Conservation (phyloP, 2,113 vertebrate genomes). For the Epinephelus moara region DNA sequence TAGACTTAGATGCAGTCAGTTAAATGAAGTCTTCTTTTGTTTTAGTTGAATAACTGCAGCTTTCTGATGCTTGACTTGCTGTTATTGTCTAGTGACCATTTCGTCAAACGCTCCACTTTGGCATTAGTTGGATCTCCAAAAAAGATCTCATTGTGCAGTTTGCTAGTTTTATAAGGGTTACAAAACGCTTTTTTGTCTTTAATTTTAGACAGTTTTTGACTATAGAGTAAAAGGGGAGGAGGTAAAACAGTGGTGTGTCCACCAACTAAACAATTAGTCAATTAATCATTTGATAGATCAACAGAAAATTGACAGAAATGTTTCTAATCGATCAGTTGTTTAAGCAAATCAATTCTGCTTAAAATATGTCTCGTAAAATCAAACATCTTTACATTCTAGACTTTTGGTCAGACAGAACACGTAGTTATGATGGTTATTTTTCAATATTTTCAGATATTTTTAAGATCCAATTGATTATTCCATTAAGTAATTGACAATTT, state of each 20-base stretch:
- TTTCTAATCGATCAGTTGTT: constrained; percentile 27
- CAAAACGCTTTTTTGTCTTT: not conserved
- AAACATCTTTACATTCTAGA: not conserved
- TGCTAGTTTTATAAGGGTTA: not conserved
- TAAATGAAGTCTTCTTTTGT: not conserved
- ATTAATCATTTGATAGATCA: not conserved
- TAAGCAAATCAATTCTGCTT: not conserved
- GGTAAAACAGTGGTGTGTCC: not conserved
- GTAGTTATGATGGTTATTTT: not conserved
- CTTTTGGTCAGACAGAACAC: not conserved
- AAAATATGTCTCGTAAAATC: not conserved
- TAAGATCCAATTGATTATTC: constrained; percentile 10
- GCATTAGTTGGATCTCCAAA: not conserved
- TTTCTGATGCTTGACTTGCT: not conserved
- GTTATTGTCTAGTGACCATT: constrained; percentile 1
- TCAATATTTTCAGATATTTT: not conserved
- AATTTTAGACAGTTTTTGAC: not conserved
- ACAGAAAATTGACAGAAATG: not conserved
- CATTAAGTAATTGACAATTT: not conserved
- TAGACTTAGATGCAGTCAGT: not conserved
- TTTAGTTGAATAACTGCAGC: not conserved
- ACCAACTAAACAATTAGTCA: not conserved
- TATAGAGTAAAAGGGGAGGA: not conserved
- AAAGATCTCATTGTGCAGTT: not conserved
- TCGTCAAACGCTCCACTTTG: not conserved